These are phyloP conservation scores for Neoscelio sp. DNA, from an alignment of 2,888 invertebrate species.

Conservation along the genomic window DNA sequence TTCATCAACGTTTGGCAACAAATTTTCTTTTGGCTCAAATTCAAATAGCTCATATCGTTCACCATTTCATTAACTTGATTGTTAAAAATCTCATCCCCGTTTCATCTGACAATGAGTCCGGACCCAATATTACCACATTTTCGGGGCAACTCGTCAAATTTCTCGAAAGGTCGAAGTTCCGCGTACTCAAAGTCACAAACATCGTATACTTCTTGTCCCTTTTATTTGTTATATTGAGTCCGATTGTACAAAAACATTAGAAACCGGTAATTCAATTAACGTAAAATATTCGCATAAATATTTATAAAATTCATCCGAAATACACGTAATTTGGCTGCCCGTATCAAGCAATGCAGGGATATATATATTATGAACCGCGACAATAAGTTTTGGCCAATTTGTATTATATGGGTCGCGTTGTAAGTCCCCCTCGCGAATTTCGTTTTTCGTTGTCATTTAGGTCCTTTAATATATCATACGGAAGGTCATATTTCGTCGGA, in stretches of 20 bases:
- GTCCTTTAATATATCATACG: conserved; percentile 11
- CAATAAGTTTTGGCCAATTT: conserved; percentile 6
- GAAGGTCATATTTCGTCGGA: background rate
- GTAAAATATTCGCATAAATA: background rate
- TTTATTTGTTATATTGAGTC: conserved; percentile 31
- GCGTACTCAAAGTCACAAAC: too few species aligned
- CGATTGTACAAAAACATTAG: conserved; percentile 38
- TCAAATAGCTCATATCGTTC: background rate
- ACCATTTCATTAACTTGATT: background rate
- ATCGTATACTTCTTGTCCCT: conserved; percentile 24
- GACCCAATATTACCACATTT: too few species aligned
- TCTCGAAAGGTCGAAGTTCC: too few species aligned
- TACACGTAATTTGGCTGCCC: conserved; percentile 59
- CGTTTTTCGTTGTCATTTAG: background rate
- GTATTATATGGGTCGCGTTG: background rate
- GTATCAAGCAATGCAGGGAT: conserved; percentile 46
- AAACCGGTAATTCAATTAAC: conserved; percentile 58
- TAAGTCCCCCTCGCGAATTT: background rate
- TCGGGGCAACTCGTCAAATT: too few species aligned
- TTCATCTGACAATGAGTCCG: background rate
- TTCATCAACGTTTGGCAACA: conserved; percentile 1
- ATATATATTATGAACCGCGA: conserved; percentile 1
- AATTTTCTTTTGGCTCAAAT: background rate
- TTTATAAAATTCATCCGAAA: conserved; percentile 32
- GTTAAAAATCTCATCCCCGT: background rate